phyloP scores from a whole-genome alignment of 2,797 vertebrate genomes.

The Micropoecilia bifurca region DNA sequence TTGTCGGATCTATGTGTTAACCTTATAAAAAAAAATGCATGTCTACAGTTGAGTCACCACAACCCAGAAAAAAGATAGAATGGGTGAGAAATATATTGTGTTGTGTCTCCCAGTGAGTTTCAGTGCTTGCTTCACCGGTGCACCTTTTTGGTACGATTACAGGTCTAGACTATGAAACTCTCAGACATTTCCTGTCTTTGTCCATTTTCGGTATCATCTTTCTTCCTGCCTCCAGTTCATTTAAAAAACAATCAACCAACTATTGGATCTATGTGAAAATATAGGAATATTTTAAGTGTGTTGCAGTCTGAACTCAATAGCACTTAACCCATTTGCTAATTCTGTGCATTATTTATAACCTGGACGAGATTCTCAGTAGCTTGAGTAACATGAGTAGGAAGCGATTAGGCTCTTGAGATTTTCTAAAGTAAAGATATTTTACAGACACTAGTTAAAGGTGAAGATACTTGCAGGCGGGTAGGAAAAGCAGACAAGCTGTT shows the following conservation, averaged over 20 bases:
- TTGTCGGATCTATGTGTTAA: constrained; percentile 21
- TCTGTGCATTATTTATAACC: background rate
- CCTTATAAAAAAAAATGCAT: constrained; percentile 49
- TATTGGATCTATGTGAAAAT: background rate
- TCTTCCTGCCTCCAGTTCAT: background rate
- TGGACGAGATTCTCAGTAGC: constrained; percentile 3
- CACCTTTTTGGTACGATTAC: constrained; percentile 34
- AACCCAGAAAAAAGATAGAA: constrained; percentile 47
- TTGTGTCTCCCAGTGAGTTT: constrained; percentile 24
- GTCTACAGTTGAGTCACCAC: constrained; percentile 55
- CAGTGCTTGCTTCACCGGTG: background rate
- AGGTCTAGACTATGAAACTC: constrained; percentile 8
- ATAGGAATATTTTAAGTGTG: background rate
- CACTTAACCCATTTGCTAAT: background rate
- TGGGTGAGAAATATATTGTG: constrained; percentile 36
- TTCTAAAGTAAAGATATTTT: constrained; percentile 5
- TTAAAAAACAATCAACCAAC: background rate
- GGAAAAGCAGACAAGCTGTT: constrained; percentile 5
- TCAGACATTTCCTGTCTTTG: constrained; percentile 10
- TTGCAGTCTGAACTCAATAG: background rate
- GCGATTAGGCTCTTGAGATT: constrained; percentile 30
- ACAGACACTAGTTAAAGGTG: constrained; percentile 8
- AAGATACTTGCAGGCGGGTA: constrained; percentile 14
- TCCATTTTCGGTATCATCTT: background rate
- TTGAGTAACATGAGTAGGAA: constrained; percentile 27